Evolutionary conservation across 2,888 invertebrate species (phyloP).

Genomic region (Macrosiphum euphorbiae): DNA sequence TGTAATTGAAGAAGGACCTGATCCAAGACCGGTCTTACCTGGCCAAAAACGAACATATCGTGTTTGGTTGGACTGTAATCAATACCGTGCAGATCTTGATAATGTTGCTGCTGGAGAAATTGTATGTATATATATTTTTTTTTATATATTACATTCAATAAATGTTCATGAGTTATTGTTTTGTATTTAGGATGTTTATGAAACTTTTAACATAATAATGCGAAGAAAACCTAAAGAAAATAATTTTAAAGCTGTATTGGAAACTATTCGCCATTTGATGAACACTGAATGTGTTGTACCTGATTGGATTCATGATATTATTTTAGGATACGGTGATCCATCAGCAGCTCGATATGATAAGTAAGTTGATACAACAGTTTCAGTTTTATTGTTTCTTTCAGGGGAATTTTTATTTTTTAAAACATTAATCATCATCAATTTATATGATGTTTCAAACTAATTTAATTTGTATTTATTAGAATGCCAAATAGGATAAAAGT

Average conservation of each 20-base stretch:
- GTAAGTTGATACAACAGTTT: conserved; percentile 70
- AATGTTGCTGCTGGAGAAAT: conserved; percentile 75
- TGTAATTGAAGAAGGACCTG: conserved; percentile 96
- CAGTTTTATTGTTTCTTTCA: neutral
- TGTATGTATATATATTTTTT: conserved; percentile 40
- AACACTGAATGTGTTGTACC: conserved; percentile 98
- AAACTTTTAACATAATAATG: conserved; percentile 96
- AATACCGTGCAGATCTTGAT: conserved; percentile 94
- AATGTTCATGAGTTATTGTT: neutral
- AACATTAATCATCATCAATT: neutral
- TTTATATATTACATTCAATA: neutral
- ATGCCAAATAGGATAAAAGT: conserved; percentile 88
- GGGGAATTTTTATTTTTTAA: neutral
- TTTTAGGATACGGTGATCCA: conserved; percentile 98
- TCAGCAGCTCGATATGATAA: conserved; percentile 95
- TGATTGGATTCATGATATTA: conserved; percentile 95
- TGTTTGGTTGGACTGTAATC: conserved; percentile 96
- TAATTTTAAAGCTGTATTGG: conserved; percentile 99
- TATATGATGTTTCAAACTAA: neutral
- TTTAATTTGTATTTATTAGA: conserved; percentile 71
- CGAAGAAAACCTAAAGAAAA: conserved; percentile 99
- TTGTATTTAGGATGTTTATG: conserved; percentile 81
- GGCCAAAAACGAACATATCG: conserved; percentile 94
- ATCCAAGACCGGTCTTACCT: conserved; percentile 86
- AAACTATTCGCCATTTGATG: conserved; percentile 98